Evolutionary conservation across 2,113 vertebrate species (phyloP).

Genomic region (Typhlomys cinereus): DNA sequence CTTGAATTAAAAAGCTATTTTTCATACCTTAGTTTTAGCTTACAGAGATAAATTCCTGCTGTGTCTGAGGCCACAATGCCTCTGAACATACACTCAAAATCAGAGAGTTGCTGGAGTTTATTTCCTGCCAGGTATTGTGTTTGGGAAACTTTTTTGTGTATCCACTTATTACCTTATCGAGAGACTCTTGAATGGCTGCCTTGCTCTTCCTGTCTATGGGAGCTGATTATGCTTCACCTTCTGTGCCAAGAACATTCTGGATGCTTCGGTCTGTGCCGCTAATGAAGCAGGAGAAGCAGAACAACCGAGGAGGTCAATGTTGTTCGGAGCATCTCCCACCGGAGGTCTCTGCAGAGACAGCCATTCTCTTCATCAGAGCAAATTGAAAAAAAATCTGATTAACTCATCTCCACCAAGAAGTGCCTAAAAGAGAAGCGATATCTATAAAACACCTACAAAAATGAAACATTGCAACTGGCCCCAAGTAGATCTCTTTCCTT

Average conservation of each 20-base stretch:
- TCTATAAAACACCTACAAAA: not conserved
- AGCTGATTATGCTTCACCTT: not conserved
- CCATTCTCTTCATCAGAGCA: not conserved
- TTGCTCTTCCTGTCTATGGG: slow-evolving; percentile 11
- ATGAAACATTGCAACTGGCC: not conserved
- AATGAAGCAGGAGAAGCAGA: not conserved
- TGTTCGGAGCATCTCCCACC: not conserved
- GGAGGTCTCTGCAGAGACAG: not conserved
- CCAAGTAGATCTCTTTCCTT: not conserved
- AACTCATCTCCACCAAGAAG: not conserved
- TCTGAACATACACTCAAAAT: not conserved
- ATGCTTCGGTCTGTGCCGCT: not conserved
- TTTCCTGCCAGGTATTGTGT: not conserved
- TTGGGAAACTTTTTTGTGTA: not conserved
- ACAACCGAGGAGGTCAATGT: not conserved
- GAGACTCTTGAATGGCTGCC: not conserved
- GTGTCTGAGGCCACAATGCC: not conserved
- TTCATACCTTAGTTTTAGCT: not conserved
- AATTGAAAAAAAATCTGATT: not conserved
- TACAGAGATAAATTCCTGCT: not conserved
- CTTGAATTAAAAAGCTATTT: not conserved
- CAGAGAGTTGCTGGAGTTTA: not conserved
- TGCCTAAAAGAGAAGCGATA: not conserved
- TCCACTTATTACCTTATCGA: not conserved
- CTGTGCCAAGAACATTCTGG: not conserved